Evolutionary conservation across 2,888 invertebrate species (phyloP), one percentile per base, ranked within the genome.

Genomic region (Meganola albula): DNA sequence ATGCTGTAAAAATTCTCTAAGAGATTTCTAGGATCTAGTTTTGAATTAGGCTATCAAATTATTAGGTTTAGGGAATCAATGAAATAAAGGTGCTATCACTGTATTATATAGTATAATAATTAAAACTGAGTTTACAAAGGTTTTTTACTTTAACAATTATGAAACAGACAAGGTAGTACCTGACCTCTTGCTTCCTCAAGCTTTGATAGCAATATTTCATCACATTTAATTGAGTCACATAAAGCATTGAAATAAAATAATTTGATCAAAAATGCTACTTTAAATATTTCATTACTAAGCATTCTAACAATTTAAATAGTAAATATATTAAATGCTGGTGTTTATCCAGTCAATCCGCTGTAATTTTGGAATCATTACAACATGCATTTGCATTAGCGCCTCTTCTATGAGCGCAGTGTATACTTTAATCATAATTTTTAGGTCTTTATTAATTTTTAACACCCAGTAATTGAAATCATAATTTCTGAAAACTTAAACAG

Each of bases 111-210:
- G 66, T 85, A 82, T 84, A 84, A n/a, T n/a, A n/a, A n/a, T 85
- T 77, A 73, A 83, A 83, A 80, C 74, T 78, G 80, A 80, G 75
- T 85, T 53, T 85, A 86, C 84, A 85, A 82, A 82, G 75, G 67
- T 78, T 72, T 58, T 68, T 45, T 65, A 74, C 68, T 77, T 76
- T 59, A 69, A 79, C 73, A 72, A 67, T 67, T 74, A 72, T 74
- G 64, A 69, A 63, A 66, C 54, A 67, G 74, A 73, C 74, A 68
- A 60, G 67, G 68, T 69, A 76, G 70, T 69, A 69, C 66, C 65
- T 49, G 54, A 70, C 65, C 54, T 63, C 56, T 58, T 63, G 63
- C 61, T 70, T 57, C 58, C 62, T 58, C 39, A 75, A 74, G 70
- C 70, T 66, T 63, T 60, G 53, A 67, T 69, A 74, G 72, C 70